phyloP scores from a whole-genome alignment of 2,113 vertebrate genomes.

The Thamnaconus septentrionalis region DNA sequence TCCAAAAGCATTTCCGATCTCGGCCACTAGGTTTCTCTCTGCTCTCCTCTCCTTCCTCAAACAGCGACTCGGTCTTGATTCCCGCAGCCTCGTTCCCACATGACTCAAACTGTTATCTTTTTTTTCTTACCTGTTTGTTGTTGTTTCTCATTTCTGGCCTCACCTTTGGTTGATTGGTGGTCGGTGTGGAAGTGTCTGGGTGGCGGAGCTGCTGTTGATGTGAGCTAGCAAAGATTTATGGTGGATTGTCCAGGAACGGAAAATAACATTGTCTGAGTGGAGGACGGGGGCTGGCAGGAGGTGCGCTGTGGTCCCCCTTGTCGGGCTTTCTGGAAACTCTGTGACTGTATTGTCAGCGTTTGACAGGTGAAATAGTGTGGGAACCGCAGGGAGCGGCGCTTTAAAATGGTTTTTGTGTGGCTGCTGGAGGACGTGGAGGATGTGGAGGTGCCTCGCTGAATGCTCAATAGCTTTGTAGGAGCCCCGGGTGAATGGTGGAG shows the following conservation, averaged over 20 bases:
- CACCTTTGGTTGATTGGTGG: conserved; percentile 28
- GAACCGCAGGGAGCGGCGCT: conserved; percentile 72
- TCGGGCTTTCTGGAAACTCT: conserved; percentile 58
- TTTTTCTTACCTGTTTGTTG: conserved; percentile 25
- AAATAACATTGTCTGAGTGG: conserved; percentile 3
- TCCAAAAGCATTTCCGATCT: conserved; percentile 23
- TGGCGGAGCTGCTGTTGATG: conserved; percentile 32
- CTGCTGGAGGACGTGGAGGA: conserved; percentile 69
- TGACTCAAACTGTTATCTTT: conserved; percentile 58
- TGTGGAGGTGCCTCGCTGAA: conserved; percentile 70
- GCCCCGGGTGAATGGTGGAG: conserved; percentile 65
- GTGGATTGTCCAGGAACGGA: conserved; percentile 20
- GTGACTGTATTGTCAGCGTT: conserved; percentile 64
- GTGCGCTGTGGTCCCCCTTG: conserved; percentile 59
- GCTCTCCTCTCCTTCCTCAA: conserved; percentile 43
- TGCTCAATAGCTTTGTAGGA: conserved; percentile 76
- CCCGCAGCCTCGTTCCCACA: conserved; percentile 42
- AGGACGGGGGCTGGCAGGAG: conserved; percentile 71
- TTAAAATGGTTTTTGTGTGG: conserved; percentile 71
- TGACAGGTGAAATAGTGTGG: conserved; percentile 85
- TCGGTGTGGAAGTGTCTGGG: conserved; percentile 48
- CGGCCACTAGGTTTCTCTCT: conserved; percentile 17
- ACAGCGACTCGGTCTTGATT: conserved; percentile 59
- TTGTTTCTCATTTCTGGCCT: background rate
- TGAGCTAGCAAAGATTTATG: conserved; percentile 50